Evolutionary conservation across 2,888 invertebrate species (phyloP).

Genomic region (Polietes domitor): DNA sequence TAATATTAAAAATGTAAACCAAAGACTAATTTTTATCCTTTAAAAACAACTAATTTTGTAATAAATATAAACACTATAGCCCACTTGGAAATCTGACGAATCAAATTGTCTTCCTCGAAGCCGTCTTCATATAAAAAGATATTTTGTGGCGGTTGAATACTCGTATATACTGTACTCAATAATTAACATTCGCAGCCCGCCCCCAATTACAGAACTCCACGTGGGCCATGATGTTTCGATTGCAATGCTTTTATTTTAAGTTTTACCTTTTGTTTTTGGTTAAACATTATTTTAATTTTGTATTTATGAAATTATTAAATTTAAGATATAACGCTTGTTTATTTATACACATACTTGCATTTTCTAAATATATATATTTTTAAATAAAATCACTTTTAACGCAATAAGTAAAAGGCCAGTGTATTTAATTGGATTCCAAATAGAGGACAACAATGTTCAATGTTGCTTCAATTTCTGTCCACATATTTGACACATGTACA

Average conservation of each 20-base stretch:
- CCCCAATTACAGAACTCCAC: not conserved
- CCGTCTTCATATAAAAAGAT: too few relatives aligned
- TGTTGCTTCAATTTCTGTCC: too few relatives aligned
- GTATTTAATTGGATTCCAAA: too few relatives aligned
- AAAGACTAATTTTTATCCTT: slow-evolving; percentile 32
- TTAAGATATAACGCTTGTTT: not conserved
- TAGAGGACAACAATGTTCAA: too few relatives aligned
- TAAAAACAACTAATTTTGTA: not conserved
- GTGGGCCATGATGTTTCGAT: not conserved
- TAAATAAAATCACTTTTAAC: slow-evolving; percentile 13
- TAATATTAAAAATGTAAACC: slow-evolving; percentile 3
- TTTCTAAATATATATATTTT: not conserved
- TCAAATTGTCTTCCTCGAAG: not conserved
- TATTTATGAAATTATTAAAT: not conserved
- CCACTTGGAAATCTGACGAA: not conserved
- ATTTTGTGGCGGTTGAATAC: not conserved
- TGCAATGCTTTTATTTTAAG: slow-evolving; percentile 23
- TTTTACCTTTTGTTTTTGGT: not conserved
- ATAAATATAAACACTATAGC: slow-evolving; percentile 6
- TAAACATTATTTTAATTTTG: not conserved
- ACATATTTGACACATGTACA: too few relatives aligned
- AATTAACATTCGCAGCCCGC: not conserved
- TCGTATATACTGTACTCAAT: not conserved
- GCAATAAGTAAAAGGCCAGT: too few relatives aligned
- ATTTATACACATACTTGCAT: not conserved